Conservation (phyloP, 2,888 invertebrate species). For the Abrostola tripartita region DNA sequence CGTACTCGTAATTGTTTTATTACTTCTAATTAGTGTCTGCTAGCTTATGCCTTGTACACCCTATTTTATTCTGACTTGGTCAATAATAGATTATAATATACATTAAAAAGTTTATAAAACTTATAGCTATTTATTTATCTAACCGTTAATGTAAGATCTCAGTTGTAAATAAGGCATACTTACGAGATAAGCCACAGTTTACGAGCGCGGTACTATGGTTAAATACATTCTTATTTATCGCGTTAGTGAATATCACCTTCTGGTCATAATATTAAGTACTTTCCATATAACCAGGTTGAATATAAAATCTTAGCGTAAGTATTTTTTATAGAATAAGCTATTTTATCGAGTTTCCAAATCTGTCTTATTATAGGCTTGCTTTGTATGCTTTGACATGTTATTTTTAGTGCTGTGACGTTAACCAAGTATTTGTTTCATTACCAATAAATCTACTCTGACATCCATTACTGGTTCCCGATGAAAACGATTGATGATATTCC, state of each 20-base stretch:
- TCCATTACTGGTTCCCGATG: constrained; percentile 33
- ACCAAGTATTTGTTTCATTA: constrained; percentile 23
- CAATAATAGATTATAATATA: constrained; percentile 65
- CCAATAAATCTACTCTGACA: constrained; percentile 9
- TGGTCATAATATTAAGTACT: constrained; percentile 58
- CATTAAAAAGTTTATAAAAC: constrained; percentile 78
- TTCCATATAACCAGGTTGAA: constrained; percentile 48
- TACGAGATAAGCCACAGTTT: constrained; percentile 36
- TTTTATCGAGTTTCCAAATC: constrained; percentile 39
- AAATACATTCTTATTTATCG: constrained; percentile 21
- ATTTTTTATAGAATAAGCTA: constrained; percentile 28
- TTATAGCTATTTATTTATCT: constrained; percentile 69
- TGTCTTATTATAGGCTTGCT: constrained; percentile 38
- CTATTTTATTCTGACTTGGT: constrained; percentile 75
- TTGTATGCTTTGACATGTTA: constrained; percentile 45
- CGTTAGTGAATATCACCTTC: constrained; percentile 49
- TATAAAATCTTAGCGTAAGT: constrained; percentile 43
- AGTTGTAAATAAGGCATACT: constrained; percentile 78
- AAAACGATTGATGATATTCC: constrained; percentile 38
- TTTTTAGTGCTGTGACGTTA: constrained; percentile 33
- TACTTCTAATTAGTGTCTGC: constrained; percentile 73
- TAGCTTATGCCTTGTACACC: constrained; percentile 72
- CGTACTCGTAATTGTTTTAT: constrained; percentile 40
- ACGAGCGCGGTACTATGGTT: constrained; percentile 30
- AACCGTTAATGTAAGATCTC: constrained; percentile 78